Percentiles rank a stretch among this genome's conserved stretches.
These are phyloP conservation scores for Ips nitidus DNA, from an alignment of 1,140 invertebrate genomes.

Conservation along the genomic window DNA sequence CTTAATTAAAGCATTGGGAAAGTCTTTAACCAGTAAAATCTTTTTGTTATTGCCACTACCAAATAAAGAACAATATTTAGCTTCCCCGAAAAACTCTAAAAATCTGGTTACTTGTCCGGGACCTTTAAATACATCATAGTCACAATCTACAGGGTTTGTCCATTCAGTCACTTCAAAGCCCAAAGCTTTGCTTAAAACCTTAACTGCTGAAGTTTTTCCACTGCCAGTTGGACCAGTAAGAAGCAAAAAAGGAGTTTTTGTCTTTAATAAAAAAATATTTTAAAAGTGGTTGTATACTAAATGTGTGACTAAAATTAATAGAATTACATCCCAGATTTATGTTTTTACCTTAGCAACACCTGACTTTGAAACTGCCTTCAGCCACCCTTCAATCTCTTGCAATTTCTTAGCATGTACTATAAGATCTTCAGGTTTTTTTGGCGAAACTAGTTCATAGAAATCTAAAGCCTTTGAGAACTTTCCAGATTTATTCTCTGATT, in stretches of 20 bases:
- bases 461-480: slow-evolving; percentile 32
- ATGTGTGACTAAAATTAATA: neutral
- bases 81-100: slow-evolving; percentile 66
- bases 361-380: slow-evolving; percentile 12
- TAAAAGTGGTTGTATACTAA: slow-evolving; percentile 1
- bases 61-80: slow-evolving; percentile 68
- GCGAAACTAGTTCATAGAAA: slow-evolving; percentile 56
- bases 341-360: neutral
- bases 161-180: slow-evolving; percentile 66
- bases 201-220: slow-evolving; percentile 68
- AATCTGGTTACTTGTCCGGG: slow-evolving; percentile 65
- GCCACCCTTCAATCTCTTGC: slow-evolving; percentile 54
- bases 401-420: slow-evolving; percentile 65
- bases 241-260: slow-evolving; percentile 58
- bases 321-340: neutral
- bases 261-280: slow-evolving; percentile 25
- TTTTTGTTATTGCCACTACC: slow-evolving; percentile 50
- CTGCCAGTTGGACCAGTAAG: slow-evolving; percentile 69
- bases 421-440: slow-evolving; percentile 57
- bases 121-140: slow-evolving; percentile 53
- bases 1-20: slow-evolving; percentile 69
- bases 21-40: slow-evolving; percentile 71
- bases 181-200: slow-evolving; percentile 60
- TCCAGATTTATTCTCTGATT: neutral
- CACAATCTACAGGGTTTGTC: slow-evolving; percentile 69